Evolutionary conservation across 2,113 vertebrate species (phyloP).

Genomic region (Sus scrofa): DNA sequence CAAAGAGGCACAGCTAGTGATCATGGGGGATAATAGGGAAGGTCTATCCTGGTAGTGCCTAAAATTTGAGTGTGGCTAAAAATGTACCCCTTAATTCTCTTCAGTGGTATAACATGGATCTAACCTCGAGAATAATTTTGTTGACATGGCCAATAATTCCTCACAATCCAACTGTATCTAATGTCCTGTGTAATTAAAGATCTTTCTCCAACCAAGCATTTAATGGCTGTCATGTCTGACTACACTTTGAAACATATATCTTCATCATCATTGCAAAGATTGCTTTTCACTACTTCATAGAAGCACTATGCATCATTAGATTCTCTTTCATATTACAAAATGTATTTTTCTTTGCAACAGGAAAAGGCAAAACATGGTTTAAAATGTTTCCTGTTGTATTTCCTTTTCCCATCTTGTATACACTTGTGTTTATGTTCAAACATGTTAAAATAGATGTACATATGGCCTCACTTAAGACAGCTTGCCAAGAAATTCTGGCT

Average conservation of each 20-base stretch:
- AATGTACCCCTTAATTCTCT: background rate
- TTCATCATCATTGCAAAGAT: slow-evolving; percentile 73
- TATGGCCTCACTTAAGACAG: background rate
- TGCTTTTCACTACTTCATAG: slow-evolving; percentile 48
- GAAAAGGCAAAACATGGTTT: background rate
- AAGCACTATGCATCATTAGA: slow-evolving; percentile 36
- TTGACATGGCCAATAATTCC: slow-evolving; percentile 68
- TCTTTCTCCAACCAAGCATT: slow-evolving; percentile 70
- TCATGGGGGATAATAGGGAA: background rate
- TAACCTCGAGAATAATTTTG: slow-evolving; percentile 58
- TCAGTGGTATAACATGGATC: background rate
- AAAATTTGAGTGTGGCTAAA: background rate
- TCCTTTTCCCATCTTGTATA: slow-evolving; percentile 14
- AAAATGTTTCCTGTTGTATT: background rate
- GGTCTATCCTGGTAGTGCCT: background rate
- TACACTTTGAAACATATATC: slow-evolving; percentile 65
- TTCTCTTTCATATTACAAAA: slow-evolving; percentile 51
- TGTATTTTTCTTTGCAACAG: slow-evolving; percentile 24
- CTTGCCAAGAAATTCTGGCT: slow-evolving; percentile 16
- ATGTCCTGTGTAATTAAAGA: slow-evolving; percentile 77
- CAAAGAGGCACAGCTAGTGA: background rate
- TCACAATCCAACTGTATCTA: slow-evolving; percentile 74
- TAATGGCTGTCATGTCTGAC: slow-evolving; percentile 78
- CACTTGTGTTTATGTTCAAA: background rate
- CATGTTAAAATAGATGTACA: slow-evolving; percentile 18